Evolutionary conservation across 92 coral and sea anemone genomes (phyloP), one percentile per base, ranked within the genome.

Genomic region (Bergia sp.): DNA sequence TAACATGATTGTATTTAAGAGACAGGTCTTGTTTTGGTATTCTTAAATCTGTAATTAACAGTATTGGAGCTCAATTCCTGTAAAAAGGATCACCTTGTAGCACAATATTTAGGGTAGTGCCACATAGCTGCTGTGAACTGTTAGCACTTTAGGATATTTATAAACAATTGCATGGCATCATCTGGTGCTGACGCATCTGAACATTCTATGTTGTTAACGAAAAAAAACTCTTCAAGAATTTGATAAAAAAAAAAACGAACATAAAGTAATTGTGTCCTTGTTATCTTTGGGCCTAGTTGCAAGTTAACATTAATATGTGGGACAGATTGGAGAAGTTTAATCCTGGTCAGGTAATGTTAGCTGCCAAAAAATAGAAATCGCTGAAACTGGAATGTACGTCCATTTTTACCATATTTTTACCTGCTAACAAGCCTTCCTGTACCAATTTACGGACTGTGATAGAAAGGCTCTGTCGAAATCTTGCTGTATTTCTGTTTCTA

Each of bases 171-270:
- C 23, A n/a, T 41, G 29, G 79, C 83, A 79, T 79, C 43, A 79
- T 50, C 3, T n/a, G 85, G 86, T 57, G 86, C 71, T 13, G 29
- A 41, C 75, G 9, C 53, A 41, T 41, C 55, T 64, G 86, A 82
- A 82, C 37, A 82, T 5, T 73, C 78, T 38, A 81, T 57, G 43
- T 58, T 82, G 76, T 82, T 65, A 29, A 29, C 86, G 39, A 41
- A 41, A 21, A 73, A 18, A n/a, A 47, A 21, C 65, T 65, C 18
- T 41, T 41, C 12, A 41, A 40, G 20, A 41, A 82, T 18, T 7
- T 10, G 57, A 80, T 37, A 64, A 82, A 82, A 39, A 82, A 39
- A 65, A 18, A 1, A 20, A 75, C 29, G 29, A 29, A 75, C 43
- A 39, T 75, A 50, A 75, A 40, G 41, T 0, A 7, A 39, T 4